Evolutionary conservation across 92 coral and sea anemone species (phyloP), one percentile per base, ranked within the genome.

Genomic region (Siderastrea radians): DNA sequence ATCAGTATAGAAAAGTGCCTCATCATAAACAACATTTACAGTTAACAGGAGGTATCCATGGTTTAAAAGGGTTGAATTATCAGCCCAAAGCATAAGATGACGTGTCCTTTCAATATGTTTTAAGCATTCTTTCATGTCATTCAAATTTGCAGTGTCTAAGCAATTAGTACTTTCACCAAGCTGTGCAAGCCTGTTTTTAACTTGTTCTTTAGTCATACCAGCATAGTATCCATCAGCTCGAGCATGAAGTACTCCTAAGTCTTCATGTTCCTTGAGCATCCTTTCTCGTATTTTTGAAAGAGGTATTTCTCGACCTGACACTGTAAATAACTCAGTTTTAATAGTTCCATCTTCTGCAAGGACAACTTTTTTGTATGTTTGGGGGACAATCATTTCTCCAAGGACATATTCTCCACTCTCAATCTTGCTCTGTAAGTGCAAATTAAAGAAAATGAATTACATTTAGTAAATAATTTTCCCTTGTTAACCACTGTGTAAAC

Each of bases 361-460:
- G 38, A 26, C 38, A 26, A 26, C 38, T 26, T 26, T 26, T 26
- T 26, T 26, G 38, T 26, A 26, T 26, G 38, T 17, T 44, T 75
- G 82, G 69, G 77, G 83, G 6, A 75, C 89, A 52, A 85, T 85
- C 67, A 76, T 65, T 13, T 85, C 89, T 66, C 89, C 89, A 26
- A 75, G 83, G 19, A 85, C 59, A 66, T 75, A 85, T 44, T 85
- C 89, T 85, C 89, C 89, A 66, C 83, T 85, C 74, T 76, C 89
- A 85, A 65, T 85, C 62, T 85, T 85, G 63, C 89, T 75, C 89
- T 85, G 63, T 3, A 85, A 75, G 26, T 3, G 26, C 16, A 77
- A 55, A 57, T 43, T 7, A 53, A 62, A 58, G 0, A 74, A 68
- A 68, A 81, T 51, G 2, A 19, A 48, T 17, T 26, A 26, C 38